Percentiles rank a stretch among this genome's conserved stretches.
Conservation (phyloP, 2,888 invertebrate species). For the Lamproptera curius region DNA sequence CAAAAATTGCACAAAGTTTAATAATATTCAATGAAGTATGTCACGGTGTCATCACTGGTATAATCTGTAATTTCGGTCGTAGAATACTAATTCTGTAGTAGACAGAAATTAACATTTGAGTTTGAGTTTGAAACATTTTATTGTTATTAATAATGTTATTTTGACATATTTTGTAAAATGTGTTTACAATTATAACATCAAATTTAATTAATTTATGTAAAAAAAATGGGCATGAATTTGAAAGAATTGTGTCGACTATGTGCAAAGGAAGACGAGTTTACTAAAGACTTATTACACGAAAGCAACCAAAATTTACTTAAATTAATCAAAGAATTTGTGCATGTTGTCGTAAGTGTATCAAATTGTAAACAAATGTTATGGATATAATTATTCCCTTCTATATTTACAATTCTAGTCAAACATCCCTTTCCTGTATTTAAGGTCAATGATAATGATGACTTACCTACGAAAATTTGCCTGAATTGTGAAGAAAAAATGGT, state of each 20-base stretch:
- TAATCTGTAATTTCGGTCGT: no score
- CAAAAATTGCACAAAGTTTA: no score
- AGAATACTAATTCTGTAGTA: no score
- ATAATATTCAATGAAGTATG: no score
- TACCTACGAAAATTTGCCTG: slow-evolving; percentile 63
- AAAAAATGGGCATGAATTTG: slow-evolving; percentile 29
- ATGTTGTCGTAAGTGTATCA: slow-evolving; percentile 51
- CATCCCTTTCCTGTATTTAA: slow-evolving; percentile 32
- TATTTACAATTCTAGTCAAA: neutral
- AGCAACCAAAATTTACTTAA: slow-evolving; percentile 55
- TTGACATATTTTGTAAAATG: neutral
- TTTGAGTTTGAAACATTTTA: neutral
- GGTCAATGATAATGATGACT: slow-evolving; percentile 54
- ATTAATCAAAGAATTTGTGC: slow-evolving; percentile 58
- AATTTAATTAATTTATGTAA: neutral
- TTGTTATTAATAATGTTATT: neutral
- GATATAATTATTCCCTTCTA: neutral
- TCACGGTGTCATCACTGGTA: no score
- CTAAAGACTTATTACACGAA: slow-evolving; percentile 61
- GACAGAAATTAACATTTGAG: slow-evolving; percentile 8
- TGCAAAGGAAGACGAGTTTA: slow-evolving; percentile 57
- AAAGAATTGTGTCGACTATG: slow-evolving; percentile 66
- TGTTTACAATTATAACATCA: neutral
- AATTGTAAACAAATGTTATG: neutral
- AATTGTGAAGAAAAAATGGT: slow-evolving; percentile 69